These are phyloP conservation scores for Phenganax stokvisi DNA, from an alignment of 92 coral and sea anemone genomes.

Conservation along the genomic window DNA sequence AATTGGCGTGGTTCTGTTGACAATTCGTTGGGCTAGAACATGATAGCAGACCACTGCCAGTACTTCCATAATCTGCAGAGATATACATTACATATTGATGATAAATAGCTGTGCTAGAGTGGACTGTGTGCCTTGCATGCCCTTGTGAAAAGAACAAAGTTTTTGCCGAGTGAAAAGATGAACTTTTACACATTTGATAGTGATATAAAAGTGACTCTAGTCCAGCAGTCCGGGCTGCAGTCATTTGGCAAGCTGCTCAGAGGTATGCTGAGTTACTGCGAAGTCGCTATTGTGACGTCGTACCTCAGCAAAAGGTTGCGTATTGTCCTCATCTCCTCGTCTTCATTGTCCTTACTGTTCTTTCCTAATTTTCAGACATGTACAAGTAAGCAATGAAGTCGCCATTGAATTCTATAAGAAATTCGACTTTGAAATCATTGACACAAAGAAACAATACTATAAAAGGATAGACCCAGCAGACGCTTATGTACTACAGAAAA, in stretches of 20 bases:
- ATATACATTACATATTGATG: too few species aligned
- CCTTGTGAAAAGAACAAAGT: too few species aligned
- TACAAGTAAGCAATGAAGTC: slow-evolving; percentile 91
- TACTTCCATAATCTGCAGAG: too few species aligned
- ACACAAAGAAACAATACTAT: slow-evolving; percentile 95
- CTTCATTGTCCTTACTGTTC: not conserved
- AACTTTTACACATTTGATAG: too few species aligned
- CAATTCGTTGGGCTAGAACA: not conserved
- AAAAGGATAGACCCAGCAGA: slow-evolving; percentile 98
- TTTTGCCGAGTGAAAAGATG: too few species aligned
- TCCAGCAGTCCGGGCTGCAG: not conserved
- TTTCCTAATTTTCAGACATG: slow-evolving; percentile 64
- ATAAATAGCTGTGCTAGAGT: too few species aligned
- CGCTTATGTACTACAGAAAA: slow-evolving; percentile 95
- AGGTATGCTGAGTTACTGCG: too few species aligned
- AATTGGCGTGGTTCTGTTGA: not conserved
- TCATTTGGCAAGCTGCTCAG: too few species aligned
- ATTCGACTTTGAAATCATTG: slow-evolving; percentile 96
- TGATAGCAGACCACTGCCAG: too few species aligned
- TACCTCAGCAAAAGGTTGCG: too few species aligned
- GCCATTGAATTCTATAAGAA: slow-evolving; percentile 88
- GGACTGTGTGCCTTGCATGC: too few species aligned
- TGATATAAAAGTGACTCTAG: not conserved
- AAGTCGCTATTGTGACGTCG: too few species aligned
- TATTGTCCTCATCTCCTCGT: not conserved